Percentiles rank a stretch among this genome's conserved stretches.
These are phyloP conservation scores for Yasuhikotakia modesta DNA, from an alignment of 2,797 vertebrate species.

Conservation along the genomic window DNA sequence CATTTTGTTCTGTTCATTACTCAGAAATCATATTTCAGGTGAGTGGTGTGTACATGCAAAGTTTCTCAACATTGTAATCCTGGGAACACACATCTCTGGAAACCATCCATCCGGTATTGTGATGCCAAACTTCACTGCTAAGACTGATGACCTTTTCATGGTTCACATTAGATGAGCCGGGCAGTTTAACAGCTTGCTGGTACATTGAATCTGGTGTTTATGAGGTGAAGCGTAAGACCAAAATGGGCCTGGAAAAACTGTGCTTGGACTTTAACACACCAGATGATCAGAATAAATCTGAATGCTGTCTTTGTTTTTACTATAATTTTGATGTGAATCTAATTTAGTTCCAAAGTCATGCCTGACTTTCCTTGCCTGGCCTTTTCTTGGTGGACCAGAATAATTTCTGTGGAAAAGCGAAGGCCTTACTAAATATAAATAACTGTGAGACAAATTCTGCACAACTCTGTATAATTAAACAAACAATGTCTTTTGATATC, in stretches of 20 bases:
- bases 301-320: background rate
- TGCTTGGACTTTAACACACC: slow-evolving; percentile 17
- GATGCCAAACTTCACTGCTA: slow-evolving; percentile 15
- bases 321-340: background rate
- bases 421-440: slow-evolving; percentile 24
- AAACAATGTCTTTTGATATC: slow-evolving; percentile 27
- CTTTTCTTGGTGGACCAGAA: slow-evolving; percentile 12
- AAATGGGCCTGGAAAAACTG: background rate
- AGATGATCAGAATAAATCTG: background rate
- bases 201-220: slow-evolving; percentile 36
- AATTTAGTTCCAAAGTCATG: background rate
- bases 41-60: slow-evolving; percentile 12
- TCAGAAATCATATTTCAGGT: slow-evolving; percentile 23
- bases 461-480: background rate
- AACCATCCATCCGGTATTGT: slow-evolving; percentile 37
- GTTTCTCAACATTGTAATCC: slow-evolving; percentile 29
- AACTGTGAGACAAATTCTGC: background rate
- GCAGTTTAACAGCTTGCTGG: slow-evolving; percentile 31
- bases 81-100: slow-evolving; percentile 16
- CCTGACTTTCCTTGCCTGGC: background rate
- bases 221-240: background rate
- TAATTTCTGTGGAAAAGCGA: background rate
- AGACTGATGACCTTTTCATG: slow-evolving; percentile 42
- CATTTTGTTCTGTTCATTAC: slow-evolving; percentile 22
- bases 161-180: slow-evolving; percentile 31